Evolutionary conservation across 2,113 vertebrate species (phyloP), one percentile per base, ranked within the genome.

Genomic region (Podarcis muralis): DNA sequence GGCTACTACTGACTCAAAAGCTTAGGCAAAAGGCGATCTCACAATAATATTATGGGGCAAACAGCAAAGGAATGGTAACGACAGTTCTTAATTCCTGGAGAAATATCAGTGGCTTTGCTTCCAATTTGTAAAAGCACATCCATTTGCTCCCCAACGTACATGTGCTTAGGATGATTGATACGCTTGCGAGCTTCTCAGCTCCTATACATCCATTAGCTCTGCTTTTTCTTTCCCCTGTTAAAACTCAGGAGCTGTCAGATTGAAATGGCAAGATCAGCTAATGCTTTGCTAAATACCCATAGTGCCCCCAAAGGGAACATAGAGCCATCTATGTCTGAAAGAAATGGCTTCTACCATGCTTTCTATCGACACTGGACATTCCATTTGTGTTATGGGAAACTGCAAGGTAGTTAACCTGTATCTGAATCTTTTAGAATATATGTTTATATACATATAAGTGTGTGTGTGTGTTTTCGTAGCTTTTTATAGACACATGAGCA

Each of bases 201-300:
- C 88, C 94, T 94, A 96, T 93, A 89, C 86, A 87, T 96, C 96
- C 97, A 97, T 97, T 97, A 97, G 92, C 94, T 96, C 92, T 95
- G 94, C 87, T 65, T 96, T 94, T 94, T 83, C 86, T 86, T 72
- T 90, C 93, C 92, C 81, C 93, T 95, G 95, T 91, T 96, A 94
- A 97, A 96, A 97, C 94, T 95, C 95, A 94, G 94, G 92, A 96
- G 93, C 95, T 97, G 96, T 96, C 97, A 97, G 87, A 85, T 13
- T 91, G 89, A 96, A 96, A 95, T 78, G 93, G 88, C 87, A 84
- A 27, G 86, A 92, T 94, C 94, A 93, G 89, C 91, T 95, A 95
- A 95, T 90, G 90, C 89, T 96, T 90, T 95, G 85, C 93, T 94
- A 97, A 94, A 95, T 92, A 95, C 87, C 95, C 95, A 96, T 90